phyloP scores from a whole-genome alignment of 2,797 vertebrate genomes.

The Anguilla obscura region DNA sequence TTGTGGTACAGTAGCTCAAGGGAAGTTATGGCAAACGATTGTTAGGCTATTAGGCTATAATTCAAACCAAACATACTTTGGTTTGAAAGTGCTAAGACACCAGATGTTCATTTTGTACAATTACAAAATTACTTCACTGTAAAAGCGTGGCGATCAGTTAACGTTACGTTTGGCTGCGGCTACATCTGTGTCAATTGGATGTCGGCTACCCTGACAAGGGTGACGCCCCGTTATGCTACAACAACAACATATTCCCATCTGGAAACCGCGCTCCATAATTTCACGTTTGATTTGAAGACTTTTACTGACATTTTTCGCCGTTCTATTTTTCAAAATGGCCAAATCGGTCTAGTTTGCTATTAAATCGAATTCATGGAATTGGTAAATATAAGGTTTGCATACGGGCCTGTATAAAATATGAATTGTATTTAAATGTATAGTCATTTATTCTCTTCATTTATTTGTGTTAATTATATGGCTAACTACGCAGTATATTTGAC shows the following conservation, averaged over 20 bases:
- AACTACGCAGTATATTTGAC: not conserved
- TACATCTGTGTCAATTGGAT: slow-evolving; percentile 16
- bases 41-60: not conserved
- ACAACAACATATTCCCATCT: slow-evolving; percentile 23
- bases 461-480: not conserved
- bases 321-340: not conserved
- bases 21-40: not conserved
- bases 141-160: not conserved
- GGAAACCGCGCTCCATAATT: slow-evolving; percentile 32
- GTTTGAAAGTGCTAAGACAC: not conserved
- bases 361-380: not conserved
- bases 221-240: slow-evolving; percentile 38
- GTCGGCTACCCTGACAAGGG: slow-evolving; percentile 19
- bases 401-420: not conserved
- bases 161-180: not conserved
- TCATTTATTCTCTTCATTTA: not conserved
- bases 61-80: not conserved
- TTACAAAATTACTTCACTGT: not conserved
- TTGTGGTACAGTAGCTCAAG: not conserved
- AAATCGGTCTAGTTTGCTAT: not conserved
- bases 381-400: not conserved
- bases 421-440: not conserved
- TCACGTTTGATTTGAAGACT: not conserved
- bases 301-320: not conserved
- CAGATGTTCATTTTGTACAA: not conserved